A percentile compares a stretch with the other conserved stretches of the same genome.
Conservation (phyloP, 2,113 vertebrate species). For the Campylorhamphus procurvoides region DNA sequence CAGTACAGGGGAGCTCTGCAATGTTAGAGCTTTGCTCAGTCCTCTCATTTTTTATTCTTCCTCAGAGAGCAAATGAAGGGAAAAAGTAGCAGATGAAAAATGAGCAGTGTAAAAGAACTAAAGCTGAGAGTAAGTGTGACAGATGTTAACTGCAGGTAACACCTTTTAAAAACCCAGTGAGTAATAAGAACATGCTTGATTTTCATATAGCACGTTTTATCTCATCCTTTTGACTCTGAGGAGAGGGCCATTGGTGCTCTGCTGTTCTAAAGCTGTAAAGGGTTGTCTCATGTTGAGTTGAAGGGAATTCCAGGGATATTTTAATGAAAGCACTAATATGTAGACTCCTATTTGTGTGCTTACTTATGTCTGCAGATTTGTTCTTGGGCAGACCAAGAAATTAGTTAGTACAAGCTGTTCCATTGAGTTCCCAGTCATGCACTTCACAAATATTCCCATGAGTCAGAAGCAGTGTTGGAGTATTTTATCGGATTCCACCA, state of each 20-base stretch:
- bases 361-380: neutral
- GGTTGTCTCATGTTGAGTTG: neutral
- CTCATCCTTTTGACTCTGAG: neutral
- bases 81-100: neutral
- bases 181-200: neutral
- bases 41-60: neutral
- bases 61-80: neutral
- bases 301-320: neutral
- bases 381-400: neutral
- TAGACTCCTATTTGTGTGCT: neutral
- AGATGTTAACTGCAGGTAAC: neutral
- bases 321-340: neutral
- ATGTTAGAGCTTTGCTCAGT: neutral
- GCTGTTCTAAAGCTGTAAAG: neutral
- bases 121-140: neutral
- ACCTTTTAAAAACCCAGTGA: neutral
- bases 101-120: neutral
- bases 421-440: slow-evolving; percentile 31
- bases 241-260: neutral
- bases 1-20: neutral
- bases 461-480: slow-evolving; percentile 9
- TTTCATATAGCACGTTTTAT: neutral
- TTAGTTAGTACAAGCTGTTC: neutral
- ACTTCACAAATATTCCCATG: neutral
- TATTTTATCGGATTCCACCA: neutral